Evolutionary conservation across 2,113 vertebrate species (phyloP).

Genomic region (Natator depressus): DNA sequence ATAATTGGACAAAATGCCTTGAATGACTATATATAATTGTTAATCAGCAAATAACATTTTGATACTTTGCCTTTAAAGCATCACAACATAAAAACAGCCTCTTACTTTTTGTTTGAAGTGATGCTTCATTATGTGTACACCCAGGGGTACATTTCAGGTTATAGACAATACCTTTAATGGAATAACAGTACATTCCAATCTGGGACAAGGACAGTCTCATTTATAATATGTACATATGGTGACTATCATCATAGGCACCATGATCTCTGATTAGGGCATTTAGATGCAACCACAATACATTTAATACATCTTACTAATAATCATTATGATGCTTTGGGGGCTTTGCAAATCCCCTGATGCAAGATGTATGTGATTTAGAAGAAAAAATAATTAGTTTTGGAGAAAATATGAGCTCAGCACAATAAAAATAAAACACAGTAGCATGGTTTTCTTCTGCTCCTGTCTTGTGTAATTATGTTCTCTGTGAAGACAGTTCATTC

Average conservation of each 20-base stretch:
- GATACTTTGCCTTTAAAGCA: not conserved
- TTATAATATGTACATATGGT: rapidly evolving
- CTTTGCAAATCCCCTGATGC: not conserved
- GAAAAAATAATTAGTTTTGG: not conserved
- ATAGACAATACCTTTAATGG: not conserved
- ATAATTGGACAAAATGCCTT: not conserved
- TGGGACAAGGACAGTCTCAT: not conserved
- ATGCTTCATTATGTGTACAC: not conserved
- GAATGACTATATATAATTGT: not conserved
- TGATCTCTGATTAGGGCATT: not conserved
- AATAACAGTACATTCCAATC: not conserved
- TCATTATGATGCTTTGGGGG: not conserved
- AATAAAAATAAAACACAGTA: rapidly evolving
- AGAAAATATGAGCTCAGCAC: not conserved
- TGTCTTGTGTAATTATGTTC: not conserved
- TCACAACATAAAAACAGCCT: not conserved
- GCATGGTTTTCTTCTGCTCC: not conserved
- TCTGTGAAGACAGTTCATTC: not conserved
- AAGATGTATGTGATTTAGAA: not conserved
- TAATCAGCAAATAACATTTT: not conserved
- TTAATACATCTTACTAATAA: not conserved
- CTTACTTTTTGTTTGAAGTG: not conserved
- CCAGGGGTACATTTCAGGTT: not conserved
- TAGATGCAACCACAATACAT: not conserved
- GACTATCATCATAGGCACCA: not conserved